These are phyloP conservation scores for Myotis vivesi DNA, from an alignment of 2,797 vertebrate genomes.

Conservation along the genomic window DNA sequence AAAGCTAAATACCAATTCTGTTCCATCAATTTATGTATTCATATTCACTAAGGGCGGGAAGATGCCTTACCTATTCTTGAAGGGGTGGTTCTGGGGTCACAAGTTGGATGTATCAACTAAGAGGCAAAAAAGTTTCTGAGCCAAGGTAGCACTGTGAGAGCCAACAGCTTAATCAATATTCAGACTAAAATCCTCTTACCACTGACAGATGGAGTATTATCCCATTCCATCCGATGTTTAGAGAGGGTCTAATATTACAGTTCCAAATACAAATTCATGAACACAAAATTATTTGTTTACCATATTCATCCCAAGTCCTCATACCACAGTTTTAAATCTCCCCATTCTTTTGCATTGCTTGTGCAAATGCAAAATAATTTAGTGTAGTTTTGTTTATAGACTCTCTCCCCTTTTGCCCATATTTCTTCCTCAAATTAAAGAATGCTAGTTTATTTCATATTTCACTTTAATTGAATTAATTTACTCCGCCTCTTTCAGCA, in stretches of 20 bases:
- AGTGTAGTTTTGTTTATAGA: background rate
- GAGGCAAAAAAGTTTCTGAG: background rate
- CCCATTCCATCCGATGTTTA: background rate
- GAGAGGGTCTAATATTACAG: background rate
- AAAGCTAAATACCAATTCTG: background rate
- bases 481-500: background rate
- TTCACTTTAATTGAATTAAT: background rate
- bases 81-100: background rate
- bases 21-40: background rate
- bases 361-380: background rate
- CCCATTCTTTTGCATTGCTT: background rate
- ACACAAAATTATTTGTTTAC: slow-evolving; percentile 1
- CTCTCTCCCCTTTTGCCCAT: background rate
- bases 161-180: background rate
- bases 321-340: background rate
- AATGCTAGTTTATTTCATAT: background rate
- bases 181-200: background rate
- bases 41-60: background rate
- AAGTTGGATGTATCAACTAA: background rate
- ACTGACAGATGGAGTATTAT: background rate
- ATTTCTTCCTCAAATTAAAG: background rate
- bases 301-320: background rate
- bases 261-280: slow-evolving; percentile 2
- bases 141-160: background rate
- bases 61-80: background rate